phyloP scores from a whole-genome alignment of 2,888 invertebrate species.

The Zele albiditarsus region DNA sequence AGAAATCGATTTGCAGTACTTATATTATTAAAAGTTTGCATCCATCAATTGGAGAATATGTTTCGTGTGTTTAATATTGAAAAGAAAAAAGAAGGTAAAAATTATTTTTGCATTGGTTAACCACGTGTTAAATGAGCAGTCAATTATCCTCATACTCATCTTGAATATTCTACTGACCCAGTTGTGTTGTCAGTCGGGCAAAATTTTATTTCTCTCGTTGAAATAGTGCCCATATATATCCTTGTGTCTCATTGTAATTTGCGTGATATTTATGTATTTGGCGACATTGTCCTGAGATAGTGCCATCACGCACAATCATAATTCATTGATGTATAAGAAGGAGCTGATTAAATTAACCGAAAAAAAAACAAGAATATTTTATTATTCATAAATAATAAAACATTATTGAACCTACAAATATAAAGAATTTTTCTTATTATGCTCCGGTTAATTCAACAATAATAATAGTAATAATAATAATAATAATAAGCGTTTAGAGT shows the following conservation, averaged over 20 bases:
- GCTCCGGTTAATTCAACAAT: no score
- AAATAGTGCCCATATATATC: constrained; percentile 5
- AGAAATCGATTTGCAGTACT: constrained; percentile 8
- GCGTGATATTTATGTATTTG: not conserved
- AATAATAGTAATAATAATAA: no score
- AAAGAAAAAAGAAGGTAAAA: constrained; percentile 15
- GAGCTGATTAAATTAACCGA: no score
- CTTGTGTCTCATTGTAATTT: not conserved
- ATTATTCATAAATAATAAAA: no score
- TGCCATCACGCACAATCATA: no score
- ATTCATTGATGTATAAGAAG: no score
- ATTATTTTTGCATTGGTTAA: constrained; percentile 25
- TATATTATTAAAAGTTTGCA: not conserved
- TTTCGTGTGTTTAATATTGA: not conserved
- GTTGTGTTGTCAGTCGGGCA: constrained; percentile 7
- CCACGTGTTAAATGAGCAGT: constrained; percentile 32
- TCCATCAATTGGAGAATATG: not conserved
- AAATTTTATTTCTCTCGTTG: constrained; percentile 2
- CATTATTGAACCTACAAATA: no score
- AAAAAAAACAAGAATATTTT: no score
- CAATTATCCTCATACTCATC: constrained; percentile 22
- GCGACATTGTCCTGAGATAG: not conserved
- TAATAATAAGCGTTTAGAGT: no score
- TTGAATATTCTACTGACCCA: constrained; percentile 41
- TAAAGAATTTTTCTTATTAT: no score